Evolutionary conservation across 2,797 vertebrate genomes (phyloP).

Genomic region (Darevskia mixta): DNA sequence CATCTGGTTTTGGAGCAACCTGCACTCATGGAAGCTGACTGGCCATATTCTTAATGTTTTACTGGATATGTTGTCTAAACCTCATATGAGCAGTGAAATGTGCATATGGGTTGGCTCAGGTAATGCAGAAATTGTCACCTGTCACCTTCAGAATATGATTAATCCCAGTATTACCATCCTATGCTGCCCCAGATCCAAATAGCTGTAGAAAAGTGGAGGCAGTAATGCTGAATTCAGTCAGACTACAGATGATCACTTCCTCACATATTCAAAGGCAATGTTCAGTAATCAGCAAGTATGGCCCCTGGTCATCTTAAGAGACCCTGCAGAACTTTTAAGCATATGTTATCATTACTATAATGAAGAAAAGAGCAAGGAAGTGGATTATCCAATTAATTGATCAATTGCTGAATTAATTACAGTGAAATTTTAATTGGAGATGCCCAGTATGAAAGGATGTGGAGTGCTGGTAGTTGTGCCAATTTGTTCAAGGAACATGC

Average conservation of each 20-base stretch:
- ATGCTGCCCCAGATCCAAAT: not conserved
- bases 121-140: not conserved
- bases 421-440: slow-evolving; percentile 26
- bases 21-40: not conserved
- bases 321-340: not conserved
- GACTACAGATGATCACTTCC: not conserved
- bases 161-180: not conserved
- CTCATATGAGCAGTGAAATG: not conserved
- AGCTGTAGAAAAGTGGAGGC: not conserved
- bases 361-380: not conserved
- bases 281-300: not conserved
- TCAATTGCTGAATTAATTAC: slow-evolving; percentile 21
- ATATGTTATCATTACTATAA: not conserved
- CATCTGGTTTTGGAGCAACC: not conserved
- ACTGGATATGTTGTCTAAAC: not conserved
- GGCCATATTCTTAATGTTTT: not conserved
- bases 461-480: not conserved
- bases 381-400: slow-evolving; percentile 19
- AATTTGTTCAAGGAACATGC: slow-evolving; percentile 1
- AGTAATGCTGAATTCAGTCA: not conserved
- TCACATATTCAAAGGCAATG: not conserved
- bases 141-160: not conserved
- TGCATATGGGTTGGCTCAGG: not conserved
- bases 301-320: not conserved
- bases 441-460: slow-evolving; percentile 8